These are phyloP conservation scores for Micoletzkya japonica DNA, from an alignment of 2,888 invertebrate genomes.

Conservation along the genomic window DNA sequence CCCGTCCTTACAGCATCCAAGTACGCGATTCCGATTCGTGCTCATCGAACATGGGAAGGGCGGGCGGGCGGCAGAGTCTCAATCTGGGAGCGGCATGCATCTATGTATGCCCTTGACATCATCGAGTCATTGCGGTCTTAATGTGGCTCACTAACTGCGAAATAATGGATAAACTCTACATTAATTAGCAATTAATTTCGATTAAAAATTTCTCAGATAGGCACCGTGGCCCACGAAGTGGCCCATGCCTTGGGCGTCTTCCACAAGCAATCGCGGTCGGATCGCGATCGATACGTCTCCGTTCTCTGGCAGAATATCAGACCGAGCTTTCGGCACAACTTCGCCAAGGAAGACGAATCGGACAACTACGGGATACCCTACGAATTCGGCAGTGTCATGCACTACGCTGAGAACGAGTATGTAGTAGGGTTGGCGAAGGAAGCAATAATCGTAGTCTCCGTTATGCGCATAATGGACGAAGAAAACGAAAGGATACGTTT, in stretches of 20 bases:
- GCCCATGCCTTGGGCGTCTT: conserved; percentile 8
- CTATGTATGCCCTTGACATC: too few species aligned
- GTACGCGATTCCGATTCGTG: background rate
- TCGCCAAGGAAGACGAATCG: background rate
- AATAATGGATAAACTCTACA: too few species aligned
- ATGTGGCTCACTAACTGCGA: too few species aligned
- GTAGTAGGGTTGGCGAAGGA: too few species aligned
- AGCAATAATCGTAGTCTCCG: too few species aligned
- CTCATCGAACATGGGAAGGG: conserved; percentile 3
- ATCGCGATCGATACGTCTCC: conserved; percentile 6
- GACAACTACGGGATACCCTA: conserved; percentile 13
- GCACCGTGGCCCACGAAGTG: conserved; percentile 15
- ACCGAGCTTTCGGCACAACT: conserved; percentile 13
- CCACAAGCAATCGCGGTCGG: conserved; percentile 11
- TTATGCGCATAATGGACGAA: too few species aligned
- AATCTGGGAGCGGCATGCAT: conserved; percentile 9
- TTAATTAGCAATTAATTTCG: too few species aligned
- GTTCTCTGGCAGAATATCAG: conserved; percentile 14
- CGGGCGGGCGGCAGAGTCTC: conserved; percentile 6
- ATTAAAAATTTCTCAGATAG: background rate
- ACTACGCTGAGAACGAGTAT: conserved; percentile 15
- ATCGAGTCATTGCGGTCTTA: too few species aligned
- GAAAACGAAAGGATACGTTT: too few species aligned
- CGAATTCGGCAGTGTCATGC: conserved; percentile 21
- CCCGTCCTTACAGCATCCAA: background rate